Evolutionary conservation across 2,888 invertebrate genomes (phyloP).

Genomic region (Tanypteryx hageni): DNA sequence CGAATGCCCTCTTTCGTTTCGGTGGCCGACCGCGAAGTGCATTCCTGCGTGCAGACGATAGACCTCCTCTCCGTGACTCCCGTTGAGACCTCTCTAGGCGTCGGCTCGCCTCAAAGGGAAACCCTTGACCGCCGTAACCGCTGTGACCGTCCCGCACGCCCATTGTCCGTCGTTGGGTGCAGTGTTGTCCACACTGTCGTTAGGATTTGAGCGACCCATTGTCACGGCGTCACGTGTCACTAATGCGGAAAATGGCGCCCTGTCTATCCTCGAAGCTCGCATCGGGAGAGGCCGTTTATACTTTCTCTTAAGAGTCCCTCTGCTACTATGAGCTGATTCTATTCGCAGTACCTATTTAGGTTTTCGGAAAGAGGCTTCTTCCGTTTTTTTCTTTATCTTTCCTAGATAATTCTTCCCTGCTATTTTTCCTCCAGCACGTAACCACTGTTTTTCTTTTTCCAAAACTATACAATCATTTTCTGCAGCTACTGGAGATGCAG

Average conservation of each 20-base stretch:
- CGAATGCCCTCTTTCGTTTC: too few relatives aligned
- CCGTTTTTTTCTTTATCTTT: too few relatives aligned
- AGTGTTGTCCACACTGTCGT: slow-evolving; percentile 23
- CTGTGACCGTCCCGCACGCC: neutral
- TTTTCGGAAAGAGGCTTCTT: too few relatives aligned
- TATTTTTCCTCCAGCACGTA: too few relatives aligned
- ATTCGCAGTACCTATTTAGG: too few relatives aligned
- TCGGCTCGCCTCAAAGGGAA: slow-evolving; percentile 26
- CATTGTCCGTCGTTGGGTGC: slow-evolving; percentile 5
- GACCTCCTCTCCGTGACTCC: neutral
- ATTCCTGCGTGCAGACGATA: neutral
- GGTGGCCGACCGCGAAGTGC: neutral
- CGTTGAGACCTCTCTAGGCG: neutral
- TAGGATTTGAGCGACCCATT: slow-evolving; percentile 21
- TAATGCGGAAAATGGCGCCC: neutral
- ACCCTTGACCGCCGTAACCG: neutral
- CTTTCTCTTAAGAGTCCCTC: neutral
- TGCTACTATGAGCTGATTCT: too few relatives aligned
- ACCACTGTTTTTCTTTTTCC: too few relatives aligned
- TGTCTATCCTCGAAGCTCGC: neutral
- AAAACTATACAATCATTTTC: too few relatives aligned
- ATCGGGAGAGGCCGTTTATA: neutral
- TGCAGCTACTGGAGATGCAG: too few relatives aligned
- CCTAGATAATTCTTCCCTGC: too few relatives aligned
- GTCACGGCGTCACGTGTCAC: neutral